A percentile compares a stretch with the other conserved stretches of the same genome.
These are phyloP conservation scores for Carpatolechia fugitivella DNA, from an alignment of 2,888 invertebrate species.

Conservation along the genomic window DNA sequence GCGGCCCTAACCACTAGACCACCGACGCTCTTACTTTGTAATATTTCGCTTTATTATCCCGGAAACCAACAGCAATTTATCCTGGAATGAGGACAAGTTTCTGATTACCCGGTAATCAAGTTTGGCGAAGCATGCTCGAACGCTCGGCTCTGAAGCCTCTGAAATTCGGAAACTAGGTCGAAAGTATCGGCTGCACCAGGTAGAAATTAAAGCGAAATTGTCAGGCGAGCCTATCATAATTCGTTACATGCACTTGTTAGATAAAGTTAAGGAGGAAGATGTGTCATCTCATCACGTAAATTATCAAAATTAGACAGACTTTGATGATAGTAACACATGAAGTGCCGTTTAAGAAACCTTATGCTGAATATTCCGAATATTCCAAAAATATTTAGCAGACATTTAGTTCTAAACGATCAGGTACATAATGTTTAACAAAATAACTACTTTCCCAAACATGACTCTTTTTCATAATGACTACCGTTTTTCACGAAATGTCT, in stretches of 20 bases:
- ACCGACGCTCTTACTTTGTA: neutral
- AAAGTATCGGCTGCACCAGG: neutral
- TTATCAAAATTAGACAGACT: neutral
- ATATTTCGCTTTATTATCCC: neutral
- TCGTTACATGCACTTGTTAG: constrained; percentile 11
- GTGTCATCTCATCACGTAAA: neutral
- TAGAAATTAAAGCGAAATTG: constrained; percentile 6
- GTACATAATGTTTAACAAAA: too few relatives aligned
- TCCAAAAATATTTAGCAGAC: too few relatives aligned
- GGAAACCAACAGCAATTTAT: too few relatives aligned
- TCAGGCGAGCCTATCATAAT: constrained; percentile 19
- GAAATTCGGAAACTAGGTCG: constrained; percentile 1
- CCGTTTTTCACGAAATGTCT: too few relatives aligned
- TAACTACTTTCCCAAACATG: too few relatives aligned
- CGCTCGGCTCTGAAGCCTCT: neutral
- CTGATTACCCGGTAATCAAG: neutral
- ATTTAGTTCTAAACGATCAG: too few relatives aligned
- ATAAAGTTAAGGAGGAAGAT: neutral
- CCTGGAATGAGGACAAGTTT: too few relatives aligned
- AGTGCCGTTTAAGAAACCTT: too few relatives aligned
- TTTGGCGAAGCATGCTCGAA: neutral
- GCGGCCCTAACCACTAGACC: too few relatives aligned
- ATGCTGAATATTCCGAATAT: too few relatives aligned
- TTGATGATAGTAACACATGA: too few relatives aligned
- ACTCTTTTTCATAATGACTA: too few relatives aligned